phyloP scores from a whole-genome alignment of 2,113 vertebrate species.

The Caretta caretta region DNA sequence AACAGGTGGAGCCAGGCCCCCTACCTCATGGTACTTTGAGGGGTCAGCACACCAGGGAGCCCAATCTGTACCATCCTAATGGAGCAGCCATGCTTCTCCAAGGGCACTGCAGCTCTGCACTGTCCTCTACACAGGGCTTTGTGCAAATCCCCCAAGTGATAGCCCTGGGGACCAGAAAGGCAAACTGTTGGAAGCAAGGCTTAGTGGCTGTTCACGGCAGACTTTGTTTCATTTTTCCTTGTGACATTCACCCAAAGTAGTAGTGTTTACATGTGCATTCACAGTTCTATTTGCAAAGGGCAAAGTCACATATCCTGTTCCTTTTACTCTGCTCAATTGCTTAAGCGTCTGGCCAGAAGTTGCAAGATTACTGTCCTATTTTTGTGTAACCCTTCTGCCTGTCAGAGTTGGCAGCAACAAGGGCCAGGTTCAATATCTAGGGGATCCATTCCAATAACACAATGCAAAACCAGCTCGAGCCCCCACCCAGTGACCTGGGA shows the following conservation, averaged over 20 bases:
- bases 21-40: background rate
- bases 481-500: too few relatives aligned
- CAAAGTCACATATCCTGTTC: background rate
- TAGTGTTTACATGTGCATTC: background rate
- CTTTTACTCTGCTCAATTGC: background rate
- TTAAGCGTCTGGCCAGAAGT: fast-evolving
- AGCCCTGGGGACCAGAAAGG: background rate
- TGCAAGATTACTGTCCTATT: background rate
- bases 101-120: background rate
- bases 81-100: background rate
- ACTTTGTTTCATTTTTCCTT: background rate
- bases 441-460: too few relatives aligned
- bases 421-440: too few relatives aligned
- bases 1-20: background rate
- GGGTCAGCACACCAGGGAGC: background rate
- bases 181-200: background rate
- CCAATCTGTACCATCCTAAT: background rate
- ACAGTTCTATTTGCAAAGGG: background rate
- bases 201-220: background rate
- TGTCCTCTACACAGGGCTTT: background rate
- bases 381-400: background rate
- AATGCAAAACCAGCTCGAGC: too few relatives aligned
- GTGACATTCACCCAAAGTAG: background rate
- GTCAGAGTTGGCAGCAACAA: too few relatives aligned
- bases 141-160: background rate